Base-by-base conservation (phyloP, 1,140 invertebrate genomes). In the Harlomillsia oculata region DNA sequence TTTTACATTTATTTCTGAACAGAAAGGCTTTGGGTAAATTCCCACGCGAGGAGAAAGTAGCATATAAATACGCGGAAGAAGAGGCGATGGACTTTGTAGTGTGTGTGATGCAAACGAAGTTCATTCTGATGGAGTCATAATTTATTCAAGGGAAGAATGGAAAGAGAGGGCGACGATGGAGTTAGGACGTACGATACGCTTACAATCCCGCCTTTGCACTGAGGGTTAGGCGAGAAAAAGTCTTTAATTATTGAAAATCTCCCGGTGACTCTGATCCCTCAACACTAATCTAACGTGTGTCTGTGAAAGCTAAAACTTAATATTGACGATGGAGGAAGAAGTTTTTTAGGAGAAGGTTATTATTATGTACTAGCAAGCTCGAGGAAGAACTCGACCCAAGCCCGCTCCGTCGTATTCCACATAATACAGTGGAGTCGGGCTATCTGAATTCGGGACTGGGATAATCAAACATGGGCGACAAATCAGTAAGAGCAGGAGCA, bases 181-280 rank as follows among this genome's bases (percentile, higher is more conserved):
- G n/a, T 34, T 21, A 48, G 45, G 45, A 30, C 45, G 45, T 37
- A 20, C 21, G 28, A 48, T 28, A 48, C 45, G 8, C 32, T 8
- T n/a, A 34, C 32, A 9, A n/a, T 34, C 8, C 32, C n/a, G 32
- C n/a, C 32, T 34, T 8, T 34, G 32, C n/a, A n/a, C 8, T 43
- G 29, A 16, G 11, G 14, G 46, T 30, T 26, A 23, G 44, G 43
- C 18, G 36, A 37, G 51, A 53, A 59, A 59, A 59, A 59, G 57
- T 59, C 50, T 59, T 59, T 59, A 59, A 59, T 59, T 59, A 59
- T 60, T 58, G 53, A 54, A 53, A 58, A 54, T 56, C 59, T 51
- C 36, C 36, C 56, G 30, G 43, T 48, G 52, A 30, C 30, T 53
- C 14, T 53, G 45, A 59, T 59, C 58, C 51, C 58, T 36, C 43